Base-by-base conservation (phyloP, 1,140 invertebrate species). In the Drosophila mauritiana region DNA sequence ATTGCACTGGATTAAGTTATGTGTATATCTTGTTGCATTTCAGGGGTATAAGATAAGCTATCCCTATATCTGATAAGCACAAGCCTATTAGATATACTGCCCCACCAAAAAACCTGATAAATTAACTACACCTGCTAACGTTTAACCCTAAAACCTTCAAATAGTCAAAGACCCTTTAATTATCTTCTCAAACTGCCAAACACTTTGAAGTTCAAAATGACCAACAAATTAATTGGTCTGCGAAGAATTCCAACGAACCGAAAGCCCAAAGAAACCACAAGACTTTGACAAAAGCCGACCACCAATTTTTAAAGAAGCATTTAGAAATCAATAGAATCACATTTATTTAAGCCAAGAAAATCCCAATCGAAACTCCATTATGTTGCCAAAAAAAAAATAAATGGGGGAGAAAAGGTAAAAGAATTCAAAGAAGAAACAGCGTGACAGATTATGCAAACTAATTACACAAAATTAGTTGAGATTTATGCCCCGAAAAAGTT, bases 371-470 rank as follows among this genome's bases (percentile, higher is more conserved):
- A 74, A 15, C 61, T 82, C 59, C 57, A 88, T 86, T 82, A 78
- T 68, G 43, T 64, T 70, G 68, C 64, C 57, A 58, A 75, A 79
- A 75, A 20, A 20, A 27, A 6, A 48, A 13, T 39, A 45, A 72
- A 40, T 31, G 25, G 59, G n/a, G 51, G 49, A 42, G 46, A 56
- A 45, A 64, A 56, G 42, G 55, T 52, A 76, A 63, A 51, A 65
- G 46, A 76, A 78, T 67, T 46, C 40, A 72, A 64, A 78, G 49
- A 48, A 65, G 59, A 88, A 70, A 78, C 52, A 78, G 62, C 76
- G 80, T 88, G 77, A 88, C 84, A 89, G 84, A 88, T 89, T 88
- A 88, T 89, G 84, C 84, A 89, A 88, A 83, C 84, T 89, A 89
- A 88, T 88, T 88, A 89, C 76, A 83, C 73, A 89, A 88, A 89